Evolutionary conservation across 2,797 vertebrate genomes (phyloP).

Genomic region (Labeo calbasu): DNA sequence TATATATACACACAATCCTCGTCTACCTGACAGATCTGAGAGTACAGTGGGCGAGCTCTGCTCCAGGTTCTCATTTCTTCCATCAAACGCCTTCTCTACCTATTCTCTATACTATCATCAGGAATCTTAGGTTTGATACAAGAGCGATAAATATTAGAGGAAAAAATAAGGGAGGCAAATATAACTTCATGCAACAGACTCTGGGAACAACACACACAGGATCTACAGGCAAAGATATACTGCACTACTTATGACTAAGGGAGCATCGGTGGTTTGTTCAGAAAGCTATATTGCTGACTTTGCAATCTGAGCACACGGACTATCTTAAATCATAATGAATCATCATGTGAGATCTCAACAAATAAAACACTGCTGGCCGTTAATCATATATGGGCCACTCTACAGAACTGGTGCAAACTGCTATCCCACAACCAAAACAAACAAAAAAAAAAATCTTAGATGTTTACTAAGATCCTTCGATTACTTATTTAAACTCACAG

Average conservation of each 20-base stretch:
- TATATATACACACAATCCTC: constrained; percentile 1
- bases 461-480: too few species aligned
- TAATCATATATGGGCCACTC: not conserved
- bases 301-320: not conserved
- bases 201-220: not conserved
- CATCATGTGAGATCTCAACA: not conserved
- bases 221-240: constrained; percentile 10
- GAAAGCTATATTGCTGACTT: constrained; percentile 18
- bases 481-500: too few species aligned
- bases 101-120: constrained; percentile 15
- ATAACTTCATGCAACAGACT: not conserved
- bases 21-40: constrained; percentile 16
- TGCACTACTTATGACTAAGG: constrained; percentile 20
- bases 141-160: constrained; percentile 35
- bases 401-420: too few species aligned
- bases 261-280: constrained; percentile 26
- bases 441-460: too few species aligned
- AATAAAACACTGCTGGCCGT: constrained; percentile 3
- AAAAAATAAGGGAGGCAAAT: constrained; percentile 1
- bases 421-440: too few species aligned
- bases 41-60: not conserved
- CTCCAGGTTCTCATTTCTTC: not conserved
- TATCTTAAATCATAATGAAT: constrained; percentile 21
- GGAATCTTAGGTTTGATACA: constrained; percentile 11
- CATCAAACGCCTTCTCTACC: not conserved